Conservation (phyloP, 2,888 invertebrate species). For the Trachelus troglodyta region DNA sequence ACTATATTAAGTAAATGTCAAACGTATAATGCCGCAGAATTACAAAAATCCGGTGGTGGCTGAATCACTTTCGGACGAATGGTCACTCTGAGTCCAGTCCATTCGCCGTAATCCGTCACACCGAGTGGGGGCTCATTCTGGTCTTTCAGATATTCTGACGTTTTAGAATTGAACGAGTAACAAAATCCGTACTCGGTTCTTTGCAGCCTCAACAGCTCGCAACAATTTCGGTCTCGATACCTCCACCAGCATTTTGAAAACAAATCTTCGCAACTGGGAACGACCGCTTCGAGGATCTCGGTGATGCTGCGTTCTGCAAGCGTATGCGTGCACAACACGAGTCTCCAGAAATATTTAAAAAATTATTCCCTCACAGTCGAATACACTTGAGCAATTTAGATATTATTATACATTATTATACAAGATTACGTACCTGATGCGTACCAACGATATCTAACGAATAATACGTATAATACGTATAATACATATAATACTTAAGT, state of each 20-base stretch:
- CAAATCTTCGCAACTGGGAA: conserved; percentile 60
- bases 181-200: conserved; percentile 67
- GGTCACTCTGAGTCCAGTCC: conserved; percentile 51
- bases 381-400: no score
- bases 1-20: conserved; percentile 3
- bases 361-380: no score
- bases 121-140: conserved; percentile 35
- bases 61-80: conserved; percentile 35
- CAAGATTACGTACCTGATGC: no score
- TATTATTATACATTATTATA: no score
- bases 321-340: no score
- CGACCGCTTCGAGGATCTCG: conserved; percentile 20
- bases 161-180: conserved; percentile 66
- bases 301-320: conserved; percentile 25
- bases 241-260: conserved; percentile 65
- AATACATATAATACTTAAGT: no score
- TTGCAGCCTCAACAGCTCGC: conserved; percentile 64
- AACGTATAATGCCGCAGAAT: conserved; percentile 33
- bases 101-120: conserved; percentile 46
- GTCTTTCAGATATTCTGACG: conserved; percentile 15
- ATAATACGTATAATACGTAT: no score
- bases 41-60: conserved; percentile 42
- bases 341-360: no score
- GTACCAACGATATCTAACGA: no score
- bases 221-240: conserved; percentile 60